Evolutionary conservation across 2,797 vertebrate species (phyloP), one percentile per base, ranked within the genome.

Genomic region (Orientallactaga sibirica): DNA sequence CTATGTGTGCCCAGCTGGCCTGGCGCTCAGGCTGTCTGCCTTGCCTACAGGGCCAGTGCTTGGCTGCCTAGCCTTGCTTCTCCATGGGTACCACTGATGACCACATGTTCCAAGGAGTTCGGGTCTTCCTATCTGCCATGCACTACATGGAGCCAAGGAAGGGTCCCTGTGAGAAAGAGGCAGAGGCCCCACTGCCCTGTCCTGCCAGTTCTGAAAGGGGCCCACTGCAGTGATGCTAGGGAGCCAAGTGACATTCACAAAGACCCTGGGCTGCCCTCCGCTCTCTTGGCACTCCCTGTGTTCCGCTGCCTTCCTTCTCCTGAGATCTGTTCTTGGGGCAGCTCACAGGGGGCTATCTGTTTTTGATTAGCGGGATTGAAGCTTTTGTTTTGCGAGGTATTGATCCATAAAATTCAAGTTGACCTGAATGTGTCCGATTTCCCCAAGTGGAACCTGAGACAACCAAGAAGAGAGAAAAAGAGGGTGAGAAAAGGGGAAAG

Each of bases 221-320:
- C 1, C 14, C 11, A n/a, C 18, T 15, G 24, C 1, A 22, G 61
- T 3, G 16, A 58, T 3, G 41, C 22, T 15, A 0, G 5, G 20
- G 29, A 55, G 8, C 1, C 1, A 37, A n/a, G 1, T 0, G 52
- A 83, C 25, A 79, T 11, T 18, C 62, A 84, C 3, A 1, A 37
- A 83, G 24, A 71, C 27, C 64, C 19, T 11, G 14, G 11, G 7
- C n/a, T n/a, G 66, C 3, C 7, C 68, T 5, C 20, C 7, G 5
- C 20, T 80, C 58, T 25, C 64, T 37, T 52, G 61, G 2, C 7
- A 5, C 62, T 7, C 16, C 22, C 79, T 4, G 15, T 58, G 64
- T 20, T 20, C 19, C 2, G 55, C 29, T 7, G 4, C 7, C 20
- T 7, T 12, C 41, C 29, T 64, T 19, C 55, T 81, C 12, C 11